phyloP scores from a whole-genome alignment of 2,113 vertebrate species.

The Amia ocellicauda region DNA sequence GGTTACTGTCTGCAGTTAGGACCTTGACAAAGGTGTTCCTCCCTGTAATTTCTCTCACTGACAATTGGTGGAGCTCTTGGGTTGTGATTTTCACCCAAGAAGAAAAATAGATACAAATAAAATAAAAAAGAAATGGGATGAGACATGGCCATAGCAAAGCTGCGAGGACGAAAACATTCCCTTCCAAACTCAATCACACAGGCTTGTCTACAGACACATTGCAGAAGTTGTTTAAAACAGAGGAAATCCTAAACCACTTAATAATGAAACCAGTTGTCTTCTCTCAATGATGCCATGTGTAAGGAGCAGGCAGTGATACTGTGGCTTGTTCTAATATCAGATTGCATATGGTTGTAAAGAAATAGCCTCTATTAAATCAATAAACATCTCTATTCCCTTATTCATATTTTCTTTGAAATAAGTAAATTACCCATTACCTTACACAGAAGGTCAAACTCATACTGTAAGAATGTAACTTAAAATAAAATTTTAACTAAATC shows the following conservation, averaged over 20 bases:
- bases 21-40: background rate
- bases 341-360: no score
- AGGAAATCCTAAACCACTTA: constrained; percentile 10
- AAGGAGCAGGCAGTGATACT: no score
- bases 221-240: constrained; percentile 12
- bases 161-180: background rate
- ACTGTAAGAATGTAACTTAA: no score
- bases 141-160: background rate
- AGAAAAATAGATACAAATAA: background rate
- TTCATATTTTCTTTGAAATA: no score
- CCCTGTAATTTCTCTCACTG: background rate
- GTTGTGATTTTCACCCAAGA: constrained; percentile 21
- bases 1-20: background rate
- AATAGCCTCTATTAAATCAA: no score
- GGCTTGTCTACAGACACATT: constrained; percentile 7
- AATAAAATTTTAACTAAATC: no score
- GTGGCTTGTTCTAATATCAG: no score
- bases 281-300: constrained; percentile 1
- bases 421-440: no score
- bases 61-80: constrained; percentile 45
- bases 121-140: background rate
- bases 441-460: no score
- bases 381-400: no score
- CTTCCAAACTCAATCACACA: constrained; percentile 11
- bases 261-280: constrained; percentile 8